Conservation (phyloP, 2,888 invertebrate species). For the Chrysolina oricalcia region DNA sequence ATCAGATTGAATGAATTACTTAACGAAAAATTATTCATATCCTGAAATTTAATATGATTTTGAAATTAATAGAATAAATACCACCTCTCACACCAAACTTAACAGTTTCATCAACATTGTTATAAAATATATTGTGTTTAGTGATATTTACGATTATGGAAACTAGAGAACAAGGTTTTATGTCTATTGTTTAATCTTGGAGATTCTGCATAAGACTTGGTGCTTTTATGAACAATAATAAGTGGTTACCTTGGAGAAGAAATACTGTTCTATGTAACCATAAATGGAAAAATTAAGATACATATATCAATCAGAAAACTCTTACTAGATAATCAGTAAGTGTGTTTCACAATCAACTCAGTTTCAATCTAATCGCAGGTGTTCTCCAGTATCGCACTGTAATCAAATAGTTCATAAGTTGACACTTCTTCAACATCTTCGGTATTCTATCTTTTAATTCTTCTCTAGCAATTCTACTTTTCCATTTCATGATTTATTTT, state of each 20-base stretch:
- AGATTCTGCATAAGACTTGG: neutral
- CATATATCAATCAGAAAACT: neutral
- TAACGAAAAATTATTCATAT: too few species aligned
- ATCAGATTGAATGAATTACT: too few species aligned
- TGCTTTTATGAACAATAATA: neutral
- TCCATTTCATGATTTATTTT: slow-evolving; percentile 2
- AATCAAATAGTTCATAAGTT: slow-evolving; percentile 10
- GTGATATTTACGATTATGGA: too few species aligned
- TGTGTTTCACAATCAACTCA: slow-evolving; percentile 15
- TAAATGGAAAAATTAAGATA: neutral
- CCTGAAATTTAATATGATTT: too few species aligned
- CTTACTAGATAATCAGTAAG: slow-evolving; percentile 3
- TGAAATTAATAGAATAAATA: too few species aligned
- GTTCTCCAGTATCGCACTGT: neutral
- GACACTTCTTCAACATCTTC: slow-evolving; percentile 5
- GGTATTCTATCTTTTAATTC: neutral
- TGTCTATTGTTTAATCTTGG: neutral
- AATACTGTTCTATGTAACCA: slow-evolving; percentile 4
- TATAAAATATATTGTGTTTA: too few species aligned
- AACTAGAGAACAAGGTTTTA: neutral
- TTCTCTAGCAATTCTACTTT: slow-evolving; percentile 10
- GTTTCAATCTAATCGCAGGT: neutral
- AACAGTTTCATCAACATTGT: too few species aligned
- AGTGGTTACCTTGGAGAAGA: neutral
- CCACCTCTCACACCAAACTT: too few species aligned